Evolutionary conservation across 2,888 invertebrate species (phyloP).

Genomic region (Petrophora chlorosata): DNA sequence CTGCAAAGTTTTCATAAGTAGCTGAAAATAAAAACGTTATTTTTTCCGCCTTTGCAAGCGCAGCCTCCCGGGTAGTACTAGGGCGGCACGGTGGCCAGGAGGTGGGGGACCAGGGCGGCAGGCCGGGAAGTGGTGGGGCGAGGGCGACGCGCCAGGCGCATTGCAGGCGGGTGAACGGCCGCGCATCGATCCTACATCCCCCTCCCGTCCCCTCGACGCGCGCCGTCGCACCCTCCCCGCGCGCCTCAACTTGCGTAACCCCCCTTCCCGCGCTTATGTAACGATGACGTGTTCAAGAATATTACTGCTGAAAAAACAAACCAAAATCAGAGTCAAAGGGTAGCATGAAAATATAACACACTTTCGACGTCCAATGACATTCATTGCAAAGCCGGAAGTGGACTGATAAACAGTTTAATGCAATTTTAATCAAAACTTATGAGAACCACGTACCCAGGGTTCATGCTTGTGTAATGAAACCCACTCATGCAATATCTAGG

Average conservation of each 20-base stretch:
- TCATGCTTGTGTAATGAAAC: too few relatives aligned
- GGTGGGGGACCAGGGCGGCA: slow-evolving; percentile 67
- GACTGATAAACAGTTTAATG: not conserved
- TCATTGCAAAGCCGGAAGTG: not conserved
- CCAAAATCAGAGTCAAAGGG: not conserved
- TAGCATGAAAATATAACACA: not conserved
- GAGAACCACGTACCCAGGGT: not conserved
- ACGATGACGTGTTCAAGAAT: slow-evolving; percentile 58
- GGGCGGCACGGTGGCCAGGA: slow-evolving; percentile 16
- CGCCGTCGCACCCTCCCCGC: slow-evolving; percentile 38
- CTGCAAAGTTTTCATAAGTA: slow-evolving; percentile 3
- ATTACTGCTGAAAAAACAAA: not conserved
- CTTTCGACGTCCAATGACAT: too few relatives aligned
- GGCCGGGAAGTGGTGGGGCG: slow-evolving; percentile 42
- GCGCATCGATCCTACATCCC: slow-evolving; percentile 73
- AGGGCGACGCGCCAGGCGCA: slow-evolving; percentile 64
- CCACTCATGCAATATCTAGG: too few relatives aligned
- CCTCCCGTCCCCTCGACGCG: slow-evolving; percentile 31
- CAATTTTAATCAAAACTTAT: not conserved
- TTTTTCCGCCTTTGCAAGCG: slow-evolving; percentile 6
- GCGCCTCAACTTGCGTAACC: slow-evolving; percentile 64
- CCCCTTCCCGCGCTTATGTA: slow-evolving; percentile 70
- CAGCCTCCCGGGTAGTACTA: slow-evolving; percentile 20
- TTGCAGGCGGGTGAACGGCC: slow-evolving; percentile 83
- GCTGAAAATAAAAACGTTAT: not conserved